phyloP scores from a whole-genome alignment of 2,888 invertebrate genomes.

The Oscheius sp. region DNA sequence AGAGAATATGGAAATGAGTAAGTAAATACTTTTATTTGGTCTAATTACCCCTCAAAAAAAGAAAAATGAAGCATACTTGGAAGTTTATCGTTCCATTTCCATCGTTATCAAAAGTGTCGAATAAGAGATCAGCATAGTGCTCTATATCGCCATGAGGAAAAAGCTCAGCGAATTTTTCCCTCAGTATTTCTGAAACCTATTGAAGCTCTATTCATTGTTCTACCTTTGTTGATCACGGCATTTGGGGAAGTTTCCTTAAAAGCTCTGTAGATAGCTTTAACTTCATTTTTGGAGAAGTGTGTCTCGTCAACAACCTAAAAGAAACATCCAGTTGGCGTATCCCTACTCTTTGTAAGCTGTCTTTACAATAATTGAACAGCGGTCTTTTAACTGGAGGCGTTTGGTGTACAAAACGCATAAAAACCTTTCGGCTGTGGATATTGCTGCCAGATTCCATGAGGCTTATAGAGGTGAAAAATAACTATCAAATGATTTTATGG shows the following conservation, averaged over 20 bases:
- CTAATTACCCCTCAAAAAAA: too few relatives aligned
- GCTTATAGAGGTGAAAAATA: not conserved
- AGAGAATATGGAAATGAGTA: too few relatives aligned
- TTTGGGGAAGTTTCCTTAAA: conserved; percentile 66
- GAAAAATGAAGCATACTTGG: conserved; percentile 54
- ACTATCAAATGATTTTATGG: not conserved
- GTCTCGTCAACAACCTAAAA: conserved; percentile 63
- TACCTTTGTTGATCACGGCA: conserved; percentile 62
- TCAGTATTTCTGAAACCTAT: conserved; percentile 56
- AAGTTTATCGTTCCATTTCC: conserved; percentile 66
- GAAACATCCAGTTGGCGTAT: not conserved
- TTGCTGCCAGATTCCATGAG: conserved; percentile 20
- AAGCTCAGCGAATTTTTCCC: conserved; percentile 62
- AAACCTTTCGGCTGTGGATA: conserved; percentile 28
- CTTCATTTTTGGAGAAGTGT: conserved; percentile 63
- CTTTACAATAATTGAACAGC: not conserved
- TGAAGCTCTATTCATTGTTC: too few relatives aligned
- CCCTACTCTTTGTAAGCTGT: conserved; percentile 18
- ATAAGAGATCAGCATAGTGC: conserved; percentile 64
- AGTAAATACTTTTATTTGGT: too few relatives aligned
- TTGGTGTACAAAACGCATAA: conserved; percentile 16
- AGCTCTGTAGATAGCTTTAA: conserved; percentile 62
- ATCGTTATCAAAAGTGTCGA: conserved; percentile 64
- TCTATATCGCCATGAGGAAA: conserved; percentile 66
- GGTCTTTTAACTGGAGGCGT: not conserved